Percentiles rank a stretch among this genome's conserved stretches.
Evolutionary conservation across 2,797 vertebrate species (phyloP).

Genomic region (Synaphobranchus kaupii): DNA sequence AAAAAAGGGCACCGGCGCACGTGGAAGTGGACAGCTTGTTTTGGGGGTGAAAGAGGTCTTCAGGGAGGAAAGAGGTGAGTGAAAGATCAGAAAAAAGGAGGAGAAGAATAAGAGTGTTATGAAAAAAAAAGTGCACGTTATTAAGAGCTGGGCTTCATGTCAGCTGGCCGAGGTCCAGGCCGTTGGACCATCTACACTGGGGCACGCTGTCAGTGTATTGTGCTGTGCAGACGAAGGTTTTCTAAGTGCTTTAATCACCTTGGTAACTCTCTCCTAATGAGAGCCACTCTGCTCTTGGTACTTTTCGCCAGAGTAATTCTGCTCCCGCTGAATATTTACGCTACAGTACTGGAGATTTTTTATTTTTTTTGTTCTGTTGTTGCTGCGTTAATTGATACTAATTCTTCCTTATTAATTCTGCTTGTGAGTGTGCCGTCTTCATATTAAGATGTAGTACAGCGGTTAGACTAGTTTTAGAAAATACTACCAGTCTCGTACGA

Average conservation of each 20-base stretch:
- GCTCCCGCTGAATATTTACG: neutral
- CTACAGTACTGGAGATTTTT: neutral
- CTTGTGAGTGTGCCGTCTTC: neutral
- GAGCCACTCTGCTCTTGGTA: neutral
- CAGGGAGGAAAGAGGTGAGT: conserved; percentile 33
- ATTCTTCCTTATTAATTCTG: neutral
- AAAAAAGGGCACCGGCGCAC: conserved; percentile 44
- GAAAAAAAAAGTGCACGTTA: neutral
- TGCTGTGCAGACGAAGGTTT: conserved; percentile 26
- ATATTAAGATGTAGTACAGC: neutral
- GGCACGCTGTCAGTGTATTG: conserved; percentile 8
- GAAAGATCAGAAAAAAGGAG: conserved; percentile 36
- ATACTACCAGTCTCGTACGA: neutral
- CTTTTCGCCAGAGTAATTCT: neutral
- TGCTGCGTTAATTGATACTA: neutral
- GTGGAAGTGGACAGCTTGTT: conserved; percentile 51
- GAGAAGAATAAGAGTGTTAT: neutral
- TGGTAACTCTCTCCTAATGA: conserved; percentile 36
- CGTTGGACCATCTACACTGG: neutral
- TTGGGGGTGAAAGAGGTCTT: neutral
- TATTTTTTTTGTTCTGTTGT: neutral
- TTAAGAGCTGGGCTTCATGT: neutral
- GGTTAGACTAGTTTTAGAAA: neutral
- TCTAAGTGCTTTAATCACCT: conserved; percentile 40
- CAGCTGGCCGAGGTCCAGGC: neutral